These are phyloP conservation scores for Andrena camellia DNA, from an alignment of 2,888 invertebrate genomes.

Conservation along the genomic window DNA sequence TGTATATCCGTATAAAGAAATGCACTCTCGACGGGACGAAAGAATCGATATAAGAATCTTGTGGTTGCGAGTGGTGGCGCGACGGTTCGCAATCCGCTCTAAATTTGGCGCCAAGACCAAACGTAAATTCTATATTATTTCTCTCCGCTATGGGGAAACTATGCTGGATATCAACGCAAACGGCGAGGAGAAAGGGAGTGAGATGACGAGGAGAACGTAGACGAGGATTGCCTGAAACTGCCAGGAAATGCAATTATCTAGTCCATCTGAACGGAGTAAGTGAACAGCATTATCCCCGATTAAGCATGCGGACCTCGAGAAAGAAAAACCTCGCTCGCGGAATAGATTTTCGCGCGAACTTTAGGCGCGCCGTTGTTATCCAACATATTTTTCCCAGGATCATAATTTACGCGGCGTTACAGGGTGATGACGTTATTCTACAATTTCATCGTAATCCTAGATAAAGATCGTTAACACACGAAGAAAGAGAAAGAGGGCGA, in stretches of 20 bases:
- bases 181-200: not conserved
- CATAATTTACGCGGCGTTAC: slow-evolving; percentile 35
- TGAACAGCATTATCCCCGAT: not conserved
- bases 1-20: slow-evolving; percentile 32
- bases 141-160: slow-evolving; percentile 52
- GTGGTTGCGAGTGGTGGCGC: slow-evolving; percentile 3
- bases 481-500: slow-evolving; percentile 2
- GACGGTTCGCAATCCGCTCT: slow-evolving; percentile 18
- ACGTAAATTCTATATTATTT: slow-evolving; percentile 56
- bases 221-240: not conserved
- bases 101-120: slow-evolving; percentile 40
- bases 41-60: slow-evolving; percentile 66
- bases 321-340: not conserved
- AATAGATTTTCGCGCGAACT: not conserved
- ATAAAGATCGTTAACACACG: slow-evolving; percentile 51
- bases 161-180: slow-evolving; percentile 66
- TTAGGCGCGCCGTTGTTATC: slow-evolving; percentile 47
- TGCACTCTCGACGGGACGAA: slow-evolving; percentile 44
- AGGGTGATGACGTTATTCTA: slow-evolving; percentile 55
- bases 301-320: not conserved
- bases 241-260: not conserved
- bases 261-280: not conserved
- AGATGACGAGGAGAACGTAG: not conserved
- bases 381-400: slow-evolving; percentile 69
- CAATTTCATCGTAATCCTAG: slow-evolving; percentile 50